Conservation (phyloP, 2,113 vertebrate species). For the Petroica traversi region DNA sequence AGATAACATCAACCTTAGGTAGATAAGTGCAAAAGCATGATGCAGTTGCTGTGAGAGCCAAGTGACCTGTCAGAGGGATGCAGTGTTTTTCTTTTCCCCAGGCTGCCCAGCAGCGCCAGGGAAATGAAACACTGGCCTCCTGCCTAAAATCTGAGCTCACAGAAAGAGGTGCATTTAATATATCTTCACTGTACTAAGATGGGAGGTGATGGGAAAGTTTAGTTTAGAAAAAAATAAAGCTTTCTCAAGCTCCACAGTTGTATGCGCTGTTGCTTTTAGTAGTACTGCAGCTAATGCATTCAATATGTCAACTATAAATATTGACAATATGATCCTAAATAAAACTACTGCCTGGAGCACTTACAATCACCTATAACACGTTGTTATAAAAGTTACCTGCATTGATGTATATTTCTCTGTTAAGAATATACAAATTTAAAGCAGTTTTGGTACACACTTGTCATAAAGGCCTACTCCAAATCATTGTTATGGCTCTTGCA, state of each 20-base stretch:
- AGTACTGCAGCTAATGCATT: background rate
- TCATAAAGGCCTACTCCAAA: background rate
- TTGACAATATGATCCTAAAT: background rate
- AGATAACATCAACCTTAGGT: background rate
- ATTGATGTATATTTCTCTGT: background rate
- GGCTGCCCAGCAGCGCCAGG: background rate
- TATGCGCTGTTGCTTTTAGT: background rate
- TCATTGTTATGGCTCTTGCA: rapidly evolving
- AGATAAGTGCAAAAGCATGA: background rate
- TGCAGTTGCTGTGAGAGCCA: background rate
- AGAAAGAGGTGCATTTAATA: background rate
- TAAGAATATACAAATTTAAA: background rate
- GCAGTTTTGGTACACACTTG: background rate
- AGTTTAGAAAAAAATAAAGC: background rate
- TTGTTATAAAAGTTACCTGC: background rate
- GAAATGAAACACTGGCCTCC: background rate
- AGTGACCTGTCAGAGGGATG: background rate
- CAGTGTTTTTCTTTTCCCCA: background rate
- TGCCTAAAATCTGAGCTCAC: background rate
- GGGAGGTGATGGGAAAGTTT: background rate
- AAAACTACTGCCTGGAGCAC: background rate
- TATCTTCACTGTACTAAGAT: background rate
- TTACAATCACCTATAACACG: background rate
- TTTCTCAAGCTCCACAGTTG: background rate
- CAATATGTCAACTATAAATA: rapidly evolving